A percentile compares a stretch with the other conserved stretches of the same genome.
These are phyloP conservation scores for Diaphora mendica DNA, from an alignment of 2,888 invertebrate genomes.

Conservation along the genomic window DNA sequence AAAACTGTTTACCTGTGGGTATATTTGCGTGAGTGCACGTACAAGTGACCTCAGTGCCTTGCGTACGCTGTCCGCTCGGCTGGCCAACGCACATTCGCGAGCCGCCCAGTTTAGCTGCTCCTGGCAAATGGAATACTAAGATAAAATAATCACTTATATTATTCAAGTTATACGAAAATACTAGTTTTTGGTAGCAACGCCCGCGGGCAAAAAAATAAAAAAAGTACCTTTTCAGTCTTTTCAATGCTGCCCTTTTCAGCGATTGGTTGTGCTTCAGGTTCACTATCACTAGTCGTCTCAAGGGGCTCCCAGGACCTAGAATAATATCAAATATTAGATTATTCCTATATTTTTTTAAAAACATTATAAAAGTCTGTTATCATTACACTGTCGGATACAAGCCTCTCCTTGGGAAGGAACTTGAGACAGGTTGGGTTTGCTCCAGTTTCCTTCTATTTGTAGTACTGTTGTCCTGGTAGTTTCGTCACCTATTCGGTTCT, in stretches of 20 bases:
- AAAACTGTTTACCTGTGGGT: conserved; percentile 66
- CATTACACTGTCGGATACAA: too few relatives aligned
- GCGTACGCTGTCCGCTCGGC: conserved; percentile 80
- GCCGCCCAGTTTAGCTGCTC: conserved; percentile 83
- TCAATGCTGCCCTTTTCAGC: conserved; percentile 82
- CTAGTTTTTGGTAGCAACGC: too few relatives aligned
- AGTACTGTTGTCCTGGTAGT: too few relatives aligned
- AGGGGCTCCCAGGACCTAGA: conserved; percentile 79
- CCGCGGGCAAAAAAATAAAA: too few relatives aligned
- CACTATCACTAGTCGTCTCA: conserved; percentile 80
- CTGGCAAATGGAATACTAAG: conserved; percentile 49
- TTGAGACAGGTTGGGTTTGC: too few relatives aligned
- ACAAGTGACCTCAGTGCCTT: conserved; percentile 74
- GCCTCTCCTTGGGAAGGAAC: too few relatives aligned
- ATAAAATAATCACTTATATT: neutral
- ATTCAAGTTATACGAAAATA: neutral
- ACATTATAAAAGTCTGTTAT: neutral
- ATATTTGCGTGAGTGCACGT: conserved; percentile 68
- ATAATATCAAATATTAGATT: conserved; percentile 2
- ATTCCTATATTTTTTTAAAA: neutral
- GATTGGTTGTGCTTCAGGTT: conserved; percentile 73
- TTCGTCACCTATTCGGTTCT: too few relatives aligned
- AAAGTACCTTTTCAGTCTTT: conserved; percentile 83
- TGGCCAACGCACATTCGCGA: conserved; percentile 76
- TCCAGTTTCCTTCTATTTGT: too few relatives aligned